Conservation (phyloP, 2,888 invertebrate genomes). For the Onthophagus sagittarius region DNA sequence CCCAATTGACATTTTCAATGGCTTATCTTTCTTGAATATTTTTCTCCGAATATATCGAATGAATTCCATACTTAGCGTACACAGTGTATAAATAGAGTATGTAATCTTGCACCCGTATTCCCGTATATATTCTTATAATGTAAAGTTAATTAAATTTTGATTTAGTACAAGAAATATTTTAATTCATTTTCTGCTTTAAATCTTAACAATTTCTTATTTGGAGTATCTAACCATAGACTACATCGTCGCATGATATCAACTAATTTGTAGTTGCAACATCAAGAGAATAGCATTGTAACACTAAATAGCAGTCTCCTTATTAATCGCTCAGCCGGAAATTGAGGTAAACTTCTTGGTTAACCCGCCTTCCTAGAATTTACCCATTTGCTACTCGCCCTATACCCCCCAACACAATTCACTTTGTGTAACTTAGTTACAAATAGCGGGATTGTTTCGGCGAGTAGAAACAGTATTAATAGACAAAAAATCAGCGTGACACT, state of each 20-base stretch:
- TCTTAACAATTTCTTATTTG: no score
- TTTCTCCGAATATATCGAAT: no score
- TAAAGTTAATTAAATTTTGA: no score
- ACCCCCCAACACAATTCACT: not conserved
- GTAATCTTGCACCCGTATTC: no score
- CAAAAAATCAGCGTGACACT: not conserved
- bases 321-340: not conserved
- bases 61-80: no score
- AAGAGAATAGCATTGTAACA: not conserved
- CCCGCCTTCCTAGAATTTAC: not conserved
- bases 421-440: not conserved
- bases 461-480: not conserved
- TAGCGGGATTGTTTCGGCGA: not conserved
- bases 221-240: no score
- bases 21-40: no score
- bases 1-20: no score
- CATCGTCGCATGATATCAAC: not conserved
- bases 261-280: not conserved
- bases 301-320: not conserved
- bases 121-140: no score
- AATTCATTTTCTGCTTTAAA: no score
- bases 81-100: no score
- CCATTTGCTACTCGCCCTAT: not conserved
- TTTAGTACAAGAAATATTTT: no score
- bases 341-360: not conserved